These are phyloP conservation scores for Corythoichthys intestinalis DNA, from an alignment of 2,113 vertebrate genomes.

Conservation along the genomic window DNA sequence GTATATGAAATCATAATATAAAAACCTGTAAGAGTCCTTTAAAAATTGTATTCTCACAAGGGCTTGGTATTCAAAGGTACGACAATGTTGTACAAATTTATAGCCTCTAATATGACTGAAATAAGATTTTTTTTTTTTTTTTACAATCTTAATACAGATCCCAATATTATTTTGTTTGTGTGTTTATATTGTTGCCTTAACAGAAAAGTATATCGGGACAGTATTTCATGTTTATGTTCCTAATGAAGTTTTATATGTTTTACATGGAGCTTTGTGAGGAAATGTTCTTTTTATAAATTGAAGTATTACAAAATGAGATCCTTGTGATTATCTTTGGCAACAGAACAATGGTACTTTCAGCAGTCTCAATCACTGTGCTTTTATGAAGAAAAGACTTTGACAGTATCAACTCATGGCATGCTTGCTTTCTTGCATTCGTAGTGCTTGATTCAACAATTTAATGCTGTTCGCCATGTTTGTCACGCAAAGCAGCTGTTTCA, in stretches of 20 bases:
- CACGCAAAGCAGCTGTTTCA: conserved; percentile 20
- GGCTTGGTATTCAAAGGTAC: conserved; percentile 27
- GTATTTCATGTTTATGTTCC: conserved; percentile 52
- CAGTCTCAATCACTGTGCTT: conserved; percentile 71
- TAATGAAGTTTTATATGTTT: conserved; percentile 65
- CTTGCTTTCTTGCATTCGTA: conserved; percentile 50
- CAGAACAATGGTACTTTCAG: conserved; percentile 32
- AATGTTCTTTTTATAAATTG: conserved; percentile 53
- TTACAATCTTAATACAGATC: conserved; percentile 36
- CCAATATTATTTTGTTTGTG: conserved; percentile 35
- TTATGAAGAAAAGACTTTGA: conserved; percentile 50
- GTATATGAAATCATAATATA: not conserved
- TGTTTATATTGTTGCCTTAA: conserved; percentile 63
- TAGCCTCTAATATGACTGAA: conserved; percentile 27
- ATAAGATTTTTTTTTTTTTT: conserved; percentile 43
- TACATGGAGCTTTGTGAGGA: conserved; percentile 35
- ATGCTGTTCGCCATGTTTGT: conserved; percentile 34
- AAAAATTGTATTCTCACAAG: conserved; percentile 39
- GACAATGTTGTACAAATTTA: conserved; percentile 32
- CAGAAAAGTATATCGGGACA: conserved; percentile 43
- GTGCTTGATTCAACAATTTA: conserved; percentile 26
- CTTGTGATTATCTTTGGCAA: conserved; percentile 39
- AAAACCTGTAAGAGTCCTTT: conserved; percentile 45
- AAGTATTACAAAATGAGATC: conserved; percentile 44
- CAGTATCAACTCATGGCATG: conserved; percentile 22